Evolutionary conservation across 2,888 invertebrate species (phyloP), one percentile per base, ranked within the genome.

Genomic region (Agrotis exclamationis): DNA sequence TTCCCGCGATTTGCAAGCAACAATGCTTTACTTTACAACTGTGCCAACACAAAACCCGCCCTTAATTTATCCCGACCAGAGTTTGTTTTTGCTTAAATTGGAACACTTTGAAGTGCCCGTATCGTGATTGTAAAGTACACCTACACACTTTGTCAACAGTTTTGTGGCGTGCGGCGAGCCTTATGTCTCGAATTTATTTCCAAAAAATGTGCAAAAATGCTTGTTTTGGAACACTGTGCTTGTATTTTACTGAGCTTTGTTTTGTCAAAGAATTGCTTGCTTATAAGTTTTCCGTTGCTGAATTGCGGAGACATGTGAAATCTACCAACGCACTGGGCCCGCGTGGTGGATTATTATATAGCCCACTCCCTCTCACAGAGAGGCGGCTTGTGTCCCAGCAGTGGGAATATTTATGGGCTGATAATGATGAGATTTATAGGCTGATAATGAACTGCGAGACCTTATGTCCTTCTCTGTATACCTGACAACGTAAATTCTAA

Each of bases 111-210:
- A 63, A 70, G 58, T 56, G 18, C 79, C 60, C 63, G 59, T 74
- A 84, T 71, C 51, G 33, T 9, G 11, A 68, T 18, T 50, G n/a
- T 54, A 54, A 18, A 45, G 54, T 51, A 59, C 22, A 64, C 53
- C 51, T 51, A 59, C 22, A 64, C 53, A 70, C 65, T 80, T 78
- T 84, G 74, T 57, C 24, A 47, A 63, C 83, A 82, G 62, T 84
- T 82, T 75, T 84, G 82, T 65, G 82, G 81, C 58, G 51, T 76
- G 79, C 1, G 76, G 76, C 22, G 13, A 47, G 58, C 68, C 62
- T 71, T 69, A 44, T 45, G 56, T 70, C 39, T 50, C 50, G 33
- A 70, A 60, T 56, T 51, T 39, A 56, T 60, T 70, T 33, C 11
- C 0, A 28, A 47, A 60, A 69, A 70, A 60, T 60, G 20, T 77